Conservation (phyloP, 2,888 invertebrate genomes). For the Apocheima hispidaria region DNA sequence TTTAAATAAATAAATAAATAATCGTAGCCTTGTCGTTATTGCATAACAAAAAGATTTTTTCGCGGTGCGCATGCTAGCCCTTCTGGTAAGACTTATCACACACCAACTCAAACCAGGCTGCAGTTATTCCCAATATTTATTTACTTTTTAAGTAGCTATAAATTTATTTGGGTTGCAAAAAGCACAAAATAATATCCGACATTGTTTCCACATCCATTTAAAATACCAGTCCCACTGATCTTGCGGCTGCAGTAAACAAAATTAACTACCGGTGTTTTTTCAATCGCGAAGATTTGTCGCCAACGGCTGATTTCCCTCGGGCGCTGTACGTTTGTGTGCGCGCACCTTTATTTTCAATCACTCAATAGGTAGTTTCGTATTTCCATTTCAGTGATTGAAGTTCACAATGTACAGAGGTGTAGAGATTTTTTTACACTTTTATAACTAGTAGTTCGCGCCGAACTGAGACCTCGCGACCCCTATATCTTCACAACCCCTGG, state of each 20-base stretch:
- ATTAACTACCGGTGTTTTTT: constrained; percentile 65
- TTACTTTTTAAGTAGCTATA: too few relatives aligned
- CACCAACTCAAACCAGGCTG: too few relatives aligned
- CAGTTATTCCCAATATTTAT: too few relatives aligned
- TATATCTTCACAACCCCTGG: too few relatives aligned
- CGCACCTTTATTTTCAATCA: constrained; percentile 67
- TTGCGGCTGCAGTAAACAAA: constrained; percentile 66
- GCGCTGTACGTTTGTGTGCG: constrained; percentile 64
- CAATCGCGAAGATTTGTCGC: constrained; percentile 72
- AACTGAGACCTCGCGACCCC: too few relatives aligned
- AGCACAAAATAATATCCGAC: background rate
- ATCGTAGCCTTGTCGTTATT: too few relatives aligned
- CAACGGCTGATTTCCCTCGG: constrained; percentile 69
- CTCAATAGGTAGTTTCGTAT: constrained; percentile 44
- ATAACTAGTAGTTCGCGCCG: too few relatives aligned
- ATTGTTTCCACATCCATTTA: constrained; percentile 14
- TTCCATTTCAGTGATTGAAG: constrained; percentile 36
- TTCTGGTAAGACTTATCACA: too few relatives aligned
- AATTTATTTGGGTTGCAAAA: too few relatives aligned
- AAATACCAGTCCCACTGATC: constrained; percentile 41
- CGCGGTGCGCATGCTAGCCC: too few relatives aligned
- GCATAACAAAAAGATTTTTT: too few relatives aligned
- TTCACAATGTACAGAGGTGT: background rate
- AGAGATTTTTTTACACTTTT: background rate
- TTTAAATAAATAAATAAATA: too few relatives aligned